phyloP scores from a whole-genome alignment of 2,797 vertebrate species.

The Thalassophryne amazonica region DNA sequence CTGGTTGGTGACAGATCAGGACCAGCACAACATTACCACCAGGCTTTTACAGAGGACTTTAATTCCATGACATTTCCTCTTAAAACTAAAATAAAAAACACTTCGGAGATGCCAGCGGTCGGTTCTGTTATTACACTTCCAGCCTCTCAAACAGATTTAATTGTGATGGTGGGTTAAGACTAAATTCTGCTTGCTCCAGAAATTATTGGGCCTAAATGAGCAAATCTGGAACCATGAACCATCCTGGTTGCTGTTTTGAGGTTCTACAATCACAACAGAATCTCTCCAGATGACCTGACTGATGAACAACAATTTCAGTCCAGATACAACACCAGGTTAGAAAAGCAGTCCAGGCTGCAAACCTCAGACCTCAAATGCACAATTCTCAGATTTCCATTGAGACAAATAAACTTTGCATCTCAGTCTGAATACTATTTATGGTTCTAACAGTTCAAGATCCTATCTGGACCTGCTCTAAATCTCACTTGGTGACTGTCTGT shows the following conservation, averaged over 20 bases:
- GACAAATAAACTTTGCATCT: too few species aligned
- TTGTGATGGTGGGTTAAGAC: conserved; percentile 15
- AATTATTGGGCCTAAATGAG: conserved; percentile 25
- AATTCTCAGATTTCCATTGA: too few species aligned
- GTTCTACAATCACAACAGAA: neutral
- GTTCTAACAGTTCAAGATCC: too few species aligned
- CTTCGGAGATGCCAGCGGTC: conserved; percentile 21
- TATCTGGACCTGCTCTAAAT: too few species aligned
- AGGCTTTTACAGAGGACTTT: neutral
- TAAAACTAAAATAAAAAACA: conserved; percentile 1
- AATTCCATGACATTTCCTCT: neutral
- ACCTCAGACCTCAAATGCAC: too few species aligned
- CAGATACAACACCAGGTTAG: neutral
- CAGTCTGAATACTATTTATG: too few species aligned
- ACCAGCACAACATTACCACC: neutral
- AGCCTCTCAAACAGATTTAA: conserved; percentile 13
- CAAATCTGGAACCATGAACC: conserved; percentile 17
- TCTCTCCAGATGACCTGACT: conserved; percentile 1
- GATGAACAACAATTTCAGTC: conserved; percentile 5
- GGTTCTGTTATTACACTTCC: neutral
- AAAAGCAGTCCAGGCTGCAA: too few species aligned
- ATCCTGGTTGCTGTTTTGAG: conserved; percentile 1
- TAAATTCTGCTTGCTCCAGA: conserved; percentile 37
- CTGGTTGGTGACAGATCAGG: neutral
- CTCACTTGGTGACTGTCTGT: too few species aligned